phyloP scores from a whole-genome alignment of 2,888 invertebrate genomes.

The Candidula unifasciata region DNA sequence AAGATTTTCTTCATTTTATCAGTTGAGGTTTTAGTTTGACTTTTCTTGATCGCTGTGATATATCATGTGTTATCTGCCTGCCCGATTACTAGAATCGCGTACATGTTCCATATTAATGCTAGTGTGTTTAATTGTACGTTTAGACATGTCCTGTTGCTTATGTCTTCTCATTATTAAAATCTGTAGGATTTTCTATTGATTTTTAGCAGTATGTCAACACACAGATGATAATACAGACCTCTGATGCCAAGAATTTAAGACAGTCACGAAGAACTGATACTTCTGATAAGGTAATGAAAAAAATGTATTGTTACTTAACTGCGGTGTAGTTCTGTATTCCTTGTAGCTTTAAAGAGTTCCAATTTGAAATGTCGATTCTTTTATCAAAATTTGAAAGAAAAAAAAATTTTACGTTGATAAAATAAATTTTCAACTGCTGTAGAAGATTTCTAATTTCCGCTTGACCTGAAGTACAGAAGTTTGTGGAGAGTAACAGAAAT shows the following conservation, averaged over 20 bases:
- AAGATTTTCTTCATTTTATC: too few species aligned
- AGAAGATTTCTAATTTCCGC: background rate
- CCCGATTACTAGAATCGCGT: too few species aligned
- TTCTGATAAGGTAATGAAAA: constrained; percentile 72
- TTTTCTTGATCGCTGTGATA: too few species aligned
- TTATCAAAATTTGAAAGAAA: background rate
- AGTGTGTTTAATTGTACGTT: background rate
- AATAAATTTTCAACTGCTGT: background rate
- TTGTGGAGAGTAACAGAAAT: too few species aligned
- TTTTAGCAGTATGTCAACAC: constrained; percentile 77
- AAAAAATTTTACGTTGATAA: background rate
- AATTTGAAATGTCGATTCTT: background rate
- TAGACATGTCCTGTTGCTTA: background rate
- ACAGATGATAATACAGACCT: constrained; percentile 77
- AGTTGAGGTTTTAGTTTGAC: too few species aligned
- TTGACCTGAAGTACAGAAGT: too few species aligned
- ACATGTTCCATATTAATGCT: too few species aligned
- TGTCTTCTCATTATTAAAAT: constrained; percentile 11
- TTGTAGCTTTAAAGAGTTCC: background rate
- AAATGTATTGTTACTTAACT: background rate
- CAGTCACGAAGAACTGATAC: constrained; percentile 70
- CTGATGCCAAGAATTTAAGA: constrained; percentile 73
- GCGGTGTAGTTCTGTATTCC: background rate
- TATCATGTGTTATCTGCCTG: too few species aligned
- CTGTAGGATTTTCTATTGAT: constrained; percentile 43